A percentile compares a stretch with the other conserved stretches of the same genome.
Conservation (phyloP, 2,797 vertebrate genomes). For the Phyllotis vaccarum region DNA sequence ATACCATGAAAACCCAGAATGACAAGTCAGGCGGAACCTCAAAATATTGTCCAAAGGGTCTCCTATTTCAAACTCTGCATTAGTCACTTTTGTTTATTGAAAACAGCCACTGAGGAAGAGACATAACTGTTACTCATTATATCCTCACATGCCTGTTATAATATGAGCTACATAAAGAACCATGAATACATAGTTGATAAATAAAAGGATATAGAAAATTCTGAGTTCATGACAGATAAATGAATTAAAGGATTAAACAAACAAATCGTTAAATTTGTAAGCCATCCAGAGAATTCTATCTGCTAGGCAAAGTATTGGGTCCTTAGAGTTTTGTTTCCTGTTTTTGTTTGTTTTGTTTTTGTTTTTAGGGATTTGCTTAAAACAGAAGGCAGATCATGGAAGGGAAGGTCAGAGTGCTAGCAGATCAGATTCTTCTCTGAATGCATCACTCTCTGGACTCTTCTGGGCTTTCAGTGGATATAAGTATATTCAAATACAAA, state of each 20-base stretch:
- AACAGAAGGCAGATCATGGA: background rate
- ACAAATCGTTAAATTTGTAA: background rate
- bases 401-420: background rate
- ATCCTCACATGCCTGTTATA: background rate
- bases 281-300: background rate
- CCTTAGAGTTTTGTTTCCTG: background rate
- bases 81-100: constrained; percentile 27
- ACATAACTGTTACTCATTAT: background rate
- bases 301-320: background rate
- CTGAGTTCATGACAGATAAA: background rate
- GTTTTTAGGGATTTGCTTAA: background rate
- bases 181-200: background rate
- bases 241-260: background rate
- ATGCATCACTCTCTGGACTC: background rate
- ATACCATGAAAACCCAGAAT: background rate
- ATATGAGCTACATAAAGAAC: background rate
- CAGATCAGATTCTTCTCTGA: constrained; percentile 1
- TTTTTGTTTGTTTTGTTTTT: background rate
- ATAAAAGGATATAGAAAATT: background rate
- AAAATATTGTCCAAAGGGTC: background rate
- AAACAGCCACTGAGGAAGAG: background rate
- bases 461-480: background rate
- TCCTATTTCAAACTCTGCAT: background rate
- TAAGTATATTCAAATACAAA: constrained; percentile 19
- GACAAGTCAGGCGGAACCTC: background rate